These are phyloP conservation scores for Fulmarus glacialis DNA, from an alignment of 2,113 vertebrate species.

Conservation along the genomic window DNA sequence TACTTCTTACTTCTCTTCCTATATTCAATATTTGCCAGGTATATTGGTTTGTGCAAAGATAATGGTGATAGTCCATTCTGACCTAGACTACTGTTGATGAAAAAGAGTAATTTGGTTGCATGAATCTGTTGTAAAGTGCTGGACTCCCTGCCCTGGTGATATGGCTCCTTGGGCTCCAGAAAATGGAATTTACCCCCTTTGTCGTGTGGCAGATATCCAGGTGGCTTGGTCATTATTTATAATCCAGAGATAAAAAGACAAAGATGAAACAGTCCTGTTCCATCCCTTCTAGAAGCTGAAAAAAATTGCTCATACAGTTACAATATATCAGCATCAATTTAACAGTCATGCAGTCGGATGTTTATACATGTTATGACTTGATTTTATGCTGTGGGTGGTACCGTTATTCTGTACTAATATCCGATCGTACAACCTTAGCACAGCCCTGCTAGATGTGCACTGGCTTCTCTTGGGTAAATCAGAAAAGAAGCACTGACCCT, in stretches of 20 bases:
- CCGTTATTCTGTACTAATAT: not conserved
- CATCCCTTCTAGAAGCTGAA: not conserved
- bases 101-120: not conserved
- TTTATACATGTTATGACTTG: not conserved
- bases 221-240: not conserved
- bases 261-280: not conserved
- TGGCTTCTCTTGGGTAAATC: not conserved
- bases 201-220: not conserved
- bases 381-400: not conserved
- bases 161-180: not conserved
- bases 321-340: not conserved
- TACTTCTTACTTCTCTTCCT: not conserved
- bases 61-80: not conserved
- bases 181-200: not conserved
- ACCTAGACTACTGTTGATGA: not conserved
- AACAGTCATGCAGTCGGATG: not conserved
- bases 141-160: not conserved
- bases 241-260: not conserved
- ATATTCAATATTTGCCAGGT: not conserved
- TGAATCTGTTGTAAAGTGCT: not conserved
- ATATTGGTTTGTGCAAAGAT: not conserved
- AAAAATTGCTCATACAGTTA: not conserved
- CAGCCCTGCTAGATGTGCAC: not conserved
- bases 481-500: not conserved
- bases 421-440: rapidly evolving